Evolutionary conservation across 1,140 invertebrate genomes (phyloP), one percentile per base, ranked within the genome.

Genomic region (Anastrepha obliqua): DNA sequence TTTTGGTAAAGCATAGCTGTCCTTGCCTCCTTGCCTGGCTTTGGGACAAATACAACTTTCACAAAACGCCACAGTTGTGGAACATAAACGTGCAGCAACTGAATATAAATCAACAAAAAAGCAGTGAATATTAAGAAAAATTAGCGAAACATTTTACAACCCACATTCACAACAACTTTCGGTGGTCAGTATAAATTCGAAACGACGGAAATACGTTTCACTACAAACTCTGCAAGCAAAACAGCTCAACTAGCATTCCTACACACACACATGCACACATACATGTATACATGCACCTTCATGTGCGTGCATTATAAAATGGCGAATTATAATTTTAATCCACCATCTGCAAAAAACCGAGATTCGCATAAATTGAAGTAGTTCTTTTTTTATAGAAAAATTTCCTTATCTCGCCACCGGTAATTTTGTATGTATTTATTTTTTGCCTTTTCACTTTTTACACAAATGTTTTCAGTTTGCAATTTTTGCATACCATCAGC

Each of bases 281-380:
- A 6, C 17, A 15, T 55, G 11, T 15, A 11, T 39, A 51, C 6
- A 20, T 20, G 17, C 1, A 11, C n/a, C 15, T 55, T 20, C n/a
- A 55, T 11, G 6, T 11, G 20, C 74, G 8, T 20, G n/a, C 39
- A 74, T 47, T 74, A 47, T 1, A 81, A 81, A 55, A 81, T 13
- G 8, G 47, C 17, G 47, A 55, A 81, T 58, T 81, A 81, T 81
- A 81, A 81, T 81, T 81, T 58, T 6, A 81, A 81, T 81, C 47
- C 47, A 55, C 20, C 44, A 81, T 55, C 17, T 20, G 74, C 17
- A n/a, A 55, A 81, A 81, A 51, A 9, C 9, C 55, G 20, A 51
- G 11, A 47, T 81, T 51, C 17, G 20, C n/a, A 55, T 29, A 55
- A 81, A 58, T 55, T 51, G 7, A 8, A 58, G 47, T 51, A 7